phyloP scores from a whole-genome alignment of 2,888 invertebrate species.

The Sepioteuthis lessoniana region DNA sequence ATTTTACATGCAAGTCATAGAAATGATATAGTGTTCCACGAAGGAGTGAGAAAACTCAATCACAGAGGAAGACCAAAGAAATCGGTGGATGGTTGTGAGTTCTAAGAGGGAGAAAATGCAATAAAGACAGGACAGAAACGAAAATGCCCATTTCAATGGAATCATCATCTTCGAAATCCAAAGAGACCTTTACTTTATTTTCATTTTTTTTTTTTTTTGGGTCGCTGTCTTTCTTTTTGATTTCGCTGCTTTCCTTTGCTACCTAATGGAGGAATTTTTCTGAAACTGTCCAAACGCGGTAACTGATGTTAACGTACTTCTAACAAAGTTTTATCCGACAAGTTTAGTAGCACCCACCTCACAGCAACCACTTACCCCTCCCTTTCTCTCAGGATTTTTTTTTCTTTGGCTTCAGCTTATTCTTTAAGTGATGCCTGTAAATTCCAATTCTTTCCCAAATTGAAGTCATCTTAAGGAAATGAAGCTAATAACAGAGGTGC shows the following conservation, averaged over 20 bases:
- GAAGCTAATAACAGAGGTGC: background rate
- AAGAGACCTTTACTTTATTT: background rate
- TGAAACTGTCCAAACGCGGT: background rate
- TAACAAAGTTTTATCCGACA: background rate
- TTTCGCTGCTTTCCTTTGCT: background rate
- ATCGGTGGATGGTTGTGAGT: background rate
- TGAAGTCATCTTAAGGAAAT: background rate
- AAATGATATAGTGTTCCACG: background rate
- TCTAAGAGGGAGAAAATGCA: background rate
- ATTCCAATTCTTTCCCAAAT: constrained; percentile 33
- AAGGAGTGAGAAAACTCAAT: background rate
- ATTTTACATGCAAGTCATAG: background rate
- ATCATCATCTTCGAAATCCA: background rate
- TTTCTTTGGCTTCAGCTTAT: background rate
- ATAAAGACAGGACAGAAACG: background rate
- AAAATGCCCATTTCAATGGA: constrained; percentile 12
- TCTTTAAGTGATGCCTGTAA: constrained; percentile 12
- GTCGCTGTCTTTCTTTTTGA: background rate
- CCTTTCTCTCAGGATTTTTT: background rate
- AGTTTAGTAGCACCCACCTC: background rate
- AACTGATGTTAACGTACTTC: background rate
- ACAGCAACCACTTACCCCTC: too few species aligned
- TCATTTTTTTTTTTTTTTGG: too few species aligned
- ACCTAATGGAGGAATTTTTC: background rate
- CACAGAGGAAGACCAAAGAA: background rate